Base-by-base conservation (phyloP, 2,888 invertebrate species). In the Ichneumoninae sp. region DNA sequence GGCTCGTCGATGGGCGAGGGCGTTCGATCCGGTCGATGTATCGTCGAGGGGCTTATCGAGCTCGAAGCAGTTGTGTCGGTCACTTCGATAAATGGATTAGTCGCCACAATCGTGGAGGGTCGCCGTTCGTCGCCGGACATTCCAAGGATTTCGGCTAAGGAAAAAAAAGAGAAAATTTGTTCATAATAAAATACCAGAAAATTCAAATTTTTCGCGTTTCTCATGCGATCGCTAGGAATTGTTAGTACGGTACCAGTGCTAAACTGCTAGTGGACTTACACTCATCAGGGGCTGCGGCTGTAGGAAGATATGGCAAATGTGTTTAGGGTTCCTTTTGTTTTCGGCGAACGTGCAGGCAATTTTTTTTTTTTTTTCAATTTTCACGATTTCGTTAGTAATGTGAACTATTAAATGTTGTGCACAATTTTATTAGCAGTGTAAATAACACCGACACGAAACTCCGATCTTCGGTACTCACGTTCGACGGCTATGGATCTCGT, bases 401-500 rank as follows among this genome's bases (percentile, higher is more conserved):
- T 33, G 8, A 36, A 6, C 10, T 33, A 13, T 57, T 26, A 4
- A 57, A 26, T 57, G 10, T 22, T 26, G 1, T 26, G 4, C 33
- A n/a, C 13, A 16, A 13, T 30, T 36, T 8, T 40, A 10, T 54
- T 22, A 54, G 54, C 10, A 54, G 8, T 22, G 3, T 54, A 22
- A 47, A 66, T 33, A 50, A 10, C 60, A 13, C 33, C n/a, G n/a
- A n/a, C 3, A 19, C 6, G n/a, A 68, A 40, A 22, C 22, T 57
- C 22, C 13, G 4, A 22, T 47, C 22, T 26, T 3, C 40, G 3
- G 80, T 85, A 95, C 97, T 95, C 94, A 97, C 97, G 96, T 93
- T 97, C 98, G 7, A 98, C 97, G 91, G 98, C 98, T 86, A 99
- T 99, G 13, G 98, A 98, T 88, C 98, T 95, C 0, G 98, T 98